phyloP scores from a whole-genome alignment of 2,113 vertebrate species.

The Pelusios castaneus region DNA sequence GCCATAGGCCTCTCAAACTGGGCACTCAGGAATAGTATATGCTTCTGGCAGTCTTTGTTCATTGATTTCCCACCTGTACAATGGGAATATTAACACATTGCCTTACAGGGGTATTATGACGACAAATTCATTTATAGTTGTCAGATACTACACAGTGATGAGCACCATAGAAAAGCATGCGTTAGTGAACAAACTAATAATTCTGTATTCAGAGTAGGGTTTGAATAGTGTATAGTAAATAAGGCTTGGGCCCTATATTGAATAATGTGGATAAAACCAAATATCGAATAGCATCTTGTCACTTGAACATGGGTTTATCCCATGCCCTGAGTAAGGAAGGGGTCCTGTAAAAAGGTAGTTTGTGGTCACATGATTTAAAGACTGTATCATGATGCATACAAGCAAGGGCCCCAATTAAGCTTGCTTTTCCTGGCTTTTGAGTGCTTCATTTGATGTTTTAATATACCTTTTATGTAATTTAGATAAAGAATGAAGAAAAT shows the following conservation, averaged over 20 bases:
- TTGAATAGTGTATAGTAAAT: background rate
- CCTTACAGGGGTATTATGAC: background rate
- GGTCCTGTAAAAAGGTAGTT: background rate
- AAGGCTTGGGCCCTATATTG: rapidly evolving
- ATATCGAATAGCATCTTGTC: background rate
- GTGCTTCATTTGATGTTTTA: background rate
- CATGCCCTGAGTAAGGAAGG: background rate
- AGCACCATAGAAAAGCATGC: background rate
- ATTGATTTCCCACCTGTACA: background rate
- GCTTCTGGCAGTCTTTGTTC: background rate
- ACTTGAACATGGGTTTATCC: background rate
- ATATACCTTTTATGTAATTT: background rate
- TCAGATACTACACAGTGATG: background rate
- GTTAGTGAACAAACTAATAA: background rate
- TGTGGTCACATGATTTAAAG: background rate
- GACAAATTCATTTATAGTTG: background rate
- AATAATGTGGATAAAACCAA: background rate
- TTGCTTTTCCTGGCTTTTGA: background rate
- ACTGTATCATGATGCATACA: background rate
- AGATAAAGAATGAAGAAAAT: background rate
- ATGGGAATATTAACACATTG: background rate
- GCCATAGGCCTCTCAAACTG: background rate
- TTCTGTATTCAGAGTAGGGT: background rate
- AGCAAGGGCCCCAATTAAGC: background rate
- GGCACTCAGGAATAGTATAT: background rate